Base-by-base conservation (phyloP, 2,797 vertebrate genomes). In the Staurois parvus region DNA sequence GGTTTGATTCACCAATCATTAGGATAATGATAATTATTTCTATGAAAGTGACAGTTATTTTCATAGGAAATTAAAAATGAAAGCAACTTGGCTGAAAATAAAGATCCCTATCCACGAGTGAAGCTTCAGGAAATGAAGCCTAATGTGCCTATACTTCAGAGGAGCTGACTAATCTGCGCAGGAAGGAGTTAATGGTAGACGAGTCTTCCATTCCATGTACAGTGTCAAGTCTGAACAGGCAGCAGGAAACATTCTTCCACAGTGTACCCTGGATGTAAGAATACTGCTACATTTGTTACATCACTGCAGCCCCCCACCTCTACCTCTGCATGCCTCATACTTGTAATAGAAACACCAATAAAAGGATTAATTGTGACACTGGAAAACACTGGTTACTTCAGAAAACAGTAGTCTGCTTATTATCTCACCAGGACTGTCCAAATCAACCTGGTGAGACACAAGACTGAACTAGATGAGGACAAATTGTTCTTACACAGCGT, bases 321-420 rank as follows among this genome's bases (percentile, higher is more conserved):
- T 59, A 28, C 24, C 75, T 72, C 21, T 59, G 21, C 62, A 45
- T 72, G 73, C 34, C 34, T 76, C 30, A 37, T 72, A 76, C 45
- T 76, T 81, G 48, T 81, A 76, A 81, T 81, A 81, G 73, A 76
- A 81, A 72, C 64, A 64, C 73, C 19, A 73, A 81, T 86, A 73
- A 86, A 81, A 76, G 72, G 73, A 86, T 81, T 70, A 30, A 76
- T 76, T 81, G 79, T 81, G 79, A 81, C 84, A 77, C 84, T 19
- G 28, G 34, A 42, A 81, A 45, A 24, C 59, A 40, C 32, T 42
- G 45, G 56, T 85, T 80, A 32, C 79, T 86, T 76, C 69, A 76
- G 84, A 72, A 56, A 86, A 81, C 84, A 86, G 72, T 56, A 77
- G 66, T 3, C 79, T 76, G 84, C 72, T 81, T 28, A 81, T 86